A percentile compares a stretch with the other conserved stretches of the same genome.
phyloP scores from a whole-genome alignment of 2,113 vertebrate species.

The Anarhynchus alexandrinus region DNA sequence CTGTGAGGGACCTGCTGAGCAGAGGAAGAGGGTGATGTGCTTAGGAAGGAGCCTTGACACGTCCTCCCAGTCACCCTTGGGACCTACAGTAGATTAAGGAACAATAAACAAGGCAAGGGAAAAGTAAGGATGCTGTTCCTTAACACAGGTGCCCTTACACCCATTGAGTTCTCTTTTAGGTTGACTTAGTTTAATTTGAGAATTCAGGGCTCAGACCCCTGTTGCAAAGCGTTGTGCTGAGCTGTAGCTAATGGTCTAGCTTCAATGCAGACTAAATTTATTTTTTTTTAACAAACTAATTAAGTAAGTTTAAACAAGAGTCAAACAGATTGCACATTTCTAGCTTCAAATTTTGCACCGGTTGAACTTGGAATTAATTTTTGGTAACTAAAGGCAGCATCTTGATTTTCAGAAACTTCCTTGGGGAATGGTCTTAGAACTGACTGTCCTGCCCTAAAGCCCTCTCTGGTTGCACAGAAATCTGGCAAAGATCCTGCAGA shows the following conservation, averaged over 20 bases:
- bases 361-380: background rate
- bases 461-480: background rate
- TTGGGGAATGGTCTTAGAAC: background rate
- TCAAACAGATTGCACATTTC: background rate
- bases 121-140: background rate
- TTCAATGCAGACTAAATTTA: background rate
- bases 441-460: background rate
- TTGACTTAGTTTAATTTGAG: background rate
- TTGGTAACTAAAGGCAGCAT: background rate
- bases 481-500: background rate
- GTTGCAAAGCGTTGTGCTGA: background rate
- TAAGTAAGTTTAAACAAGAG: background rate
- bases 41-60: background rate
- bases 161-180: background rate
- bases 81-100: background rate
- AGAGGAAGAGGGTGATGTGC: background rate
- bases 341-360: background rate
- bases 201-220: background rate
- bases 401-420: background rate
- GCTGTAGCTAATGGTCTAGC: background rate
- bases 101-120: background rate
- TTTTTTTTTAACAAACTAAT: background rate
- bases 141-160: background rate
- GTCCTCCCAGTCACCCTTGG: background rate
- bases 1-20: background rate